phyloP scores from a whole-genome alignment of 1,140 invertebrate species.

The Aleiodes sp. region DNA sequence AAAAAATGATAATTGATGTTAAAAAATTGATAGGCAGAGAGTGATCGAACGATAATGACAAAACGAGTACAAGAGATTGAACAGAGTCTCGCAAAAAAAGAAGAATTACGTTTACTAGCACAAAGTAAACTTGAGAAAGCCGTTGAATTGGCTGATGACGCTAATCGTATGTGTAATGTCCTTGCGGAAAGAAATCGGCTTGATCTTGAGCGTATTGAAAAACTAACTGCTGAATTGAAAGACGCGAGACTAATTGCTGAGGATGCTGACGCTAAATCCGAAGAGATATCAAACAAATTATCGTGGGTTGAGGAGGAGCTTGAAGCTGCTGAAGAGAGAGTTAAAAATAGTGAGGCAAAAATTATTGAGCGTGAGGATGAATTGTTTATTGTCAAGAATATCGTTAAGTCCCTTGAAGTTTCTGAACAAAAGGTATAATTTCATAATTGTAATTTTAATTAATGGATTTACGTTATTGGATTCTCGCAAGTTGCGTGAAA shows the following conservation, averaged over 20 bases:
- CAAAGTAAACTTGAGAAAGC: constrained; percentile 79
- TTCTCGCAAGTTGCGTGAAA: background rate
- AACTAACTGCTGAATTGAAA: constrained; percentile 78
- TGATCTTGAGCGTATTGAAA: constrained; percentile 81
- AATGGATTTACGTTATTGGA: background rate
- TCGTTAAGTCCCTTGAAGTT: constrained; percentile 63
- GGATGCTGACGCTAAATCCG: constrained; percentile 84
- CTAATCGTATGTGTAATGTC: constrained; percentile 83
- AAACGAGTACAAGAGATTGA: constrained; percentile 83
- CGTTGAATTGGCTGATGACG: constrained; percentile 83
- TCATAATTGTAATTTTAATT: background rate
- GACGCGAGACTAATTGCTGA: constrained; percentile 82
- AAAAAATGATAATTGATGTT: background rate
- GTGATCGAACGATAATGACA: constrained; percentile 79
- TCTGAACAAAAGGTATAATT: constrained; percentile 61
- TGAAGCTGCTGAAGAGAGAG: constrained; percentile 86
- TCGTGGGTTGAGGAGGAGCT: constrained; percentile 91
- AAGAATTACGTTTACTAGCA: constrained; percentile 78
- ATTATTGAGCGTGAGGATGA: constrained; percentile 64
- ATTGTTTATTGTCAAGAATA: constrained; percentile 64
- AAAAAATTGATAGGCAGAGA: constrained; percentile 73
- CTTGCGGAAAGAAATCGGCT: constrained; percentile 78
- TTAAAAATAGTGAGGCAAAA: constrained; percentile 84
- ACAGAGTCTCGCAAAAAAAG: constrained; percentile 80
- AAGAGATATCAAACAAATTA: constrained; percentile 87